Evolutionary conservation across 2,888 invertebrate species (phyloP).

Genomic region (Plagodis dolabraria): DNA sequence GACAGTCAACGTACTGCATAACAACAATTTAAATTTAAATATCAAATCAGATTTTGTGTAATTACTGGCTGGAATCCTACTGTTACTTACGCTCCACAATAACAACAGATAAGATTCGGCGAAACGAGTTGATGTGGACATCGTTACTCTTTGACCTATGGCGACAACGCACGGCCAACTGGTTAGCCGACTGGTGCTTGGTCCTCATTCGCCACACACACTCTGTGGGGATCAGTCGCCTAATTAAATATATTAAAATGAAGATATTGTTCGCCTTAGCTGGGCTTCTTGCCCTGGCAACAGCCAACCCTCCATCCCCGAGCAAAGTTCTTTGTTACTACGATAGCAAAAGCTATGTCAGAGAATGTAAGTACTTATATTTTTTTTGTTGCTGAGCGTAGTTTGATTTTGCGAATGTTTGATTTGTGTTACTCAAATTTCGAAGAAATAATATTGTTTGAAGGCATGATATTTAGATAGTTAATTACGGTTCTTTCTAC

Average conservation of each 20-base stretch:
- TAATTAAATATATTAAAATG: conserved; percentile 50
- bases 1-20: too few relatives aligned
- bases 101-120: conserved; percentile 55
- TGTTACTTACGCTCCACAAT: conserved; percentile 26
- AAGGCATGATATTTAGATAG: too few relatives aligned
- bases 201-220: conserved; percentile 67
- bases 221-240: conserved; percentile 65
- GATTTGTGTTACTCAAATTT: not conserved
- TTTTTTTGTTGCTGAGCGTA: conserved; percentile 53
- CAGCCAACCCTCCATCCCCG: conserved; percentile 69
- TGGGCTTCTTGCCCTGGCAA: conserved; percentile 62
- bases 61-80: conserved; percentile 3
- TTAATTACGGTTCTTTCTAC: too few relatives aligned
- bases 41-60: not conserved
- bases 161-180: conserved; percentile 40
- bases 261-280: conserved; percentile 59
- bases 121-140: conserved; percentile 53
- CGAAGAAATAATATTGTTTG: not conserved
- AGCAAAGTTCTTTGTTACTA: conserved; percentile 90
- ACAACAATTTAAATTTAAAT: conserved; percentile 3
- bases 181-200: conserved; percentile 40
- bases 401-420: conserved; percentile 16
- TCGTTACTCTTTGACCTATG: conserved; percentile 65
- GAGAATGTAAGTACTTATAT: conserved; percentile 85
- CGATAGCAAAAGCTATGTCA: conserved; percentile 87